Base-by-base conservation (phyloP, 30 jellyfish, hydroid and myxozoan genomes). In the Cassiopea andromeda region DNA sequence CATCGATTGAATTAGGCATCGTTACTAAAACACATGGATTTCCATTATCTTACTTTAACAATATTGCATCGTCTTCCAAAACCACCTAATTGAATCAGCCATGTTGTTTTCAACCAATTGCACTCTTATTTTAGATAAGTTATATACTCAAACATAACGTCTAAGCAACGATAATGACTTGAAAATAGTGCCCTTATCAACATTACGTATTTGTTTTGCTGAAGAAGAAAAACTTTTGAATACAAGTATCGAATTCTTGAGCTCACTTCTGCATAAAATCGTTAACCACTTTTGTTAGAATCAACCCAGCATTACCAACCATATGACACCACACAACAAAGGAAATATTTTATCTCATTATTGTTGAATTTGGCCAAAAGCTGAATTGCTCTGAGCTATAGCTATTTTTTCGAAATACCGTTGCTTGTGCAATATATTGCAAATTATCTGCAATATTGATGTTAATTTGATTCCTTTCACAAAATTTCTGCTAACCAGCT, bases 1-100 rank as follows among this genome's bases (percentile, higher is more conserved):
- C 38, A 64, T 64, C 2, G 8, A 64, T 14, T 64, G 73, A 19
- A 19, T 38, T 7, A 12, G 38, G 27, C 54, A 70, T 70, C 57
- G 79, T 70, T 70, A 19, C 79, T 19, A 70, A 70, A 70, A 70
- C 79, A 70, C 15, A 70, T 14, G 73, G 73, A 2, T 64, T 64
- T 17, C 73, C 73, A 64, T 64, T 4, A 64, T 16, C 43, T 64
- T 64, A 64, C 6, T 17, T 27, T 9, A 9, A 64, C 50, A 18
- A 12, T 70, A 15, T 15, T 70, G 10, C 79, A 12, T n/a, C 79
- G 1, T 7, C n/a, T 70, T 70, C 57, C 27, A 70, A 70, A 70
- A 70, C 79, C 79, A 70, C 6, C 54, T 27, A 43, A 7, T 70
- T 70, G 79, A 70, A 70, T 70, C 57, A 38, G 38, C 57, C 79